These are phyloP conservation scores for Struthidea cinerea DNA, from an alignment of 2,113 vertebrate species.

Conservation along the genomic window DNA sequence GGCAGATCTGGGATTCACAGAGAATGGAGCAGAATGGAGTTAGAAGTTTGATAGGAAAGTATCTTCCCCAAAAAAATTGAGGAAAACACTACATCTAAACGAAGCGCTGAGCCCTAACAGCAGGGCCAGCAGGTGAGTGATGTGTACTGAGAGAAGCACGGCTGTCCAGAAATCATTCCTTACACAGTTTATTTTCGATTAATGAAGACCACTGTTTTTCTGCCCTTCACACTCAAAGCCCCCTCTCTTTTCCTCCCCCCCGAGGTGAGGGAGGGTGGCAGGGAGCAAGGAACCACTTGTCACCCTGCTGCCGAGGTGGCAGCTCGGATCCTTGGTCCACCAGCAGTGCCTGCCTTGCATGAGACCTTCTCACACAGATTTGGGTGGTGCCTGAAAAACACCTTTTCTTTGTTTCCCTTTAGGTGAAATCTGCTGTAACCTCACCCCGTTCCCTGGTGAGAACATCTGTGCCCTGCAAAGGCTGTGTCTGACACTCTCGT, in stretches of 20 bases:
- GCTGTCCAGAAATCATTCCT: not conserved
- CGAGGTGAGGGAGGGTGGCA: not conserved
- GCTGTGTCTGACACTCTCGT: not conserved
- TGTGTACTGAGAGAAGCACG: not conserved
- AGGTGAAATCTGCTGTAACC: not conserved
- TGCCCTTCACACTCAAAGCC: not conserved
- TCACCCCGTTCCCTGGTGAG: not conserved
- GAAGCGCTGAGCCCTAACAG: not conserved
- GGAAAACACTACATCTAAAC: not conserved
- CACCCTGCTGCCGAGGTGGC: not conserved
- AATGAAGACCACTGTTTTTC: not conserved
- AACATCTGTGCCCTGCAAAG: not conserved
- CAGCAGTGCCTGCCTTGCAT: accelerated
- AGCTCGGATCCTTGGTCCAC: not conserved
- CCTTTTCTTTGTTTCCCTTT: not conserved
- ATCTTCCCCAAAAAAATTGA: not conserved
- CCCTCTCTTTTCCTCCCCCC: accelerated
- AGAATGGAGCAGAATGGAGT: not conserved
- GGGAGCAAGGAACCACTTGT: not conserved
- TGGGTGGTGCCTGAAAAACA: not conserved
- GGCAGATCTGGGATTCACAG: not conserved
- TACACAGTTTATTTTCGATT: not conserved
- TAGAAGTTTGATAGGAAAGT: not conserved
- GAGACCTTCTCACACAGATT: not conserved
- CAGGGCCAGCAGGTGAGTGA: not conserved